Evolutionary conservation across 2,113 vertebrate genomes (phyloP).

Genomic region (Anhinga rufa): DNA sequence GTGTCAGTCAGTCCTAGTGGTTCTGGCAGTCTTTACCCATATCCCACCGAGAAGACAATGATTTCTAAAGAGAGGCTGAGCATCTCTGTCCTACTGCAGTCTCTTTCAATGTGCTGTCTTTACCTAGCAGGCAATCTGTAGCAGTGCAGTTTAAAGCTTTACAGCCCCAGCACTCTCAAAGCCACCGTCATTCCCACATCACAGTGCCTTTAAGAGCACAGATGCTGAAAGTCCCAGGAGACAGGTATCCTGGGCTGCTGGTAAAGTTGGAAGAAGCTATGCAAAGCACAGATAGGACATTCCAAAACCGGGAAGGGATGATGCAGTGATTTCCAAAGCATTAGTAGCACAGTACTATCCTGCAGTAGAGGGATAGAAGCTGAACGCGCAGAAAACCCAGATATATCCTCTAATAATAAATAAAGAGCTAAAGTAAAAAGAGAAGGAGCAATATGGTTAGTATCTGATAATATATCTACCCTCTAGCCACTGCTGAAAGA

Average conservation of each 20-base stretch:
- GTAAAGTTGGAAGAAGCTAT: not conserved
- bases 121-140: not conserved
- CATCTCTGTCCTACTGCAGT: not conserved
- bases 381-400: not conserved
- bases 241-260: not conserved
- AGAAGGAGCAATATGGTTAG: conserved; percentile 37
- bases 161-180: not conserved
- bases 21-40: not conserved
- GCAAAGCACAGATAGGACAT: not conserved
- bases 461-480: conserved; percentile 33
- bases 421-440: conserved; percentile 22
- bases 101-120: not conserved
- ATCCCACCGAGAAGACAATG: not conserved
- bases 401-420: conserved; percentile 38
- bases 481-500: conserved; percentile 52
- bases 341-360: not conserved
- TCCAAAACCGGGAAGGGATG: not conserved
- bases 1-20: not conserved
- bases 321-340: not conserved
- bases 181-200: not conserved
- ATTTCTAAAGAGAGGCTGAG: not conserved
- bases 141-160: not conserved
- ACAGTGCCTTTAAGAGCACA: not conserved
- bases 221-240: not conserved
- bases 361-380: not conserved